Percentiles rank a stretch among this genome's conserved stretches.
phyloP scores from a whole-genome alignment of 2,888 invertebrate genomes.

The Clitarchus hookeri region DNA sequence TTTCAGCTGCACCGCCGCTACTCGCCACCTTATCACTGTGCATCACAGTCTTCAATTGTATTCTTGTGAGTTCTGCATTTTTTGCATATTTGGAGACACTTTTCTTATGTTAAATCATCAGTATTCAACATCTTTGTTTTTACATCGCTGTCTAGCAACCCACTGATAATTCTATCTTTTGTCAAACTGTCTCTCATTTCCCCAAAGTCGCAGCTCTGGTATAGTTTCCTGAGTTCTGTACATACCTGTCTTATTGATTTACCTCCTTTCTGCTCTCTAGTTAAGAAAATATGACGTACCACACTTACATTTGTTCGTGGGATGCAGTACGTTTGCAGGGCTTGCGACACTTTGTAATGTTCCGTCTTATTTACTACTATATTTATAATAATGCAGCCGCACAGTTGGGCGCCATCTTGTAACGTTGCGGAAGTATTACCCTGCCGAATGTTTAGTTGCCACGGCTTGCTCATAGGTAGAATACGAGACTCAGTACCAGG shows the following conservation, averaged over 20 bases:
- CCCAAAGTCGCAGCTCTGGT: background rate
- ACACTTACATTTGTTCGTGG: too few species aligned
- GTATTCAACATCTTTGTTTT: background rate
- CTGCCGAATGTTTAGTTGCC: too few species aligned
- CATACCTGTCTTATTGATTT: background rate
- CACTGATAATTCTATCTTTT: background rate
- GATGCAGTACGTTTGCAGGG: background rate
- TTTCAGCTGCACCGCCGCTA: too few species aligned
- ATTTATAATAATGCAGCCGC: too few species aligned
- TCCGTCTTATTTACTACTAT: background rate
- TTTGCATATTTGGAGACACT: background rate
- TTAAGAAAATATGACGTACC: background rate
- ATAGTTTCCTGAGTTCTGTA: background rate
- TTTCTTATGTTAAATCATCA: background rate
- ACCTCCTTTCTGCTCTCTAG: background rate
- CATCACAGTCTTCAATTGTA: background rate
- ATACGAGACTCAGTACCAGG: too few species aligned
- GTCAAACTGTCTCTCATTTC: background rate
- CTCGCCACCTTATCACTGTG: too few species aligned
- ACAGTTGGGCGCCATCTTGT: too few species aligned
- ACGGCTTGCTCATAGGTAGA: too few species aligned
- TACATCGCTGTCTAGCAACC: background rate
- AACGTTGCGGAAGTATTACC: too few species aligned
- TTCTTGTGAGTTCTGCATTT: background rate
- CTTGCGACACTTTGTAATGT: background rate